Base-by-base conservation (phyloP, 1,140 invertebrate species). In the Drosophila lini region DNA sequence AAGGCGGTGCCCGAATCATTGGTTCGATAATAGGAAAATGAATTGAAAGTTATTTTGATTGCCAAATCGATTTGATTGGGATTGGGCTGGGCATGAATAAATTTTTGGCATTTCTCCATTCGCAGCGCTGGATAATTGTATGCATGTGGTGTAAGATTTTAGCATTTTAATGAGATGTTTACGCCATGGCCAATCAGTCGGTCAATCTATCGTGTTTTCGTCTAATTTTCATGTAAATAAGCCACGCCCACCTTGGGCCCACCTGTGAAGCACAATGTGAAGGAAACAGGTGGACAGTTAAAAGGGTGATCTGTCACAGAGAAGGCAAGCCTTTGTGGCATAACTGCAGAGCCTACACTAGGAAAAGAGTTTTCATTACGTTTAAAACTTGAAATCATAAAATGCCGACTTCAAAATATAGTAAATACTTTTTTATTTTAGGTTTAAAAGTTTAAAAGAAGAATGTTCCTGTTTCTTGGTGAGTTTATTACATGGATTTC, bases 181-280 rank as follows among this genome's bases (percentile, higher is more conserved):
- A 69, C 73, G 56, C 52, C 73, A 57, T 34, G 62, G 73, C 48
- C 74, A 58, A 55, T 52, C 76, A 65, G 47, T 45, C 64, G 63
- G 19, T 25, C 68, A 67, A 85, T 77, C 57, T 50, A 76, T 68
- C 71, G 52, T 65, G 53, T 75, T 75, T 60, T 32, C 74, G 52
- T 62, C 70, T 82, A 86, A 86, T 86, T 82, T 68, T 79, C 82
- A 86, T 88, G 80, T 86, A 86, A 86, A 86, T 86, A 69, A 79
- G 50, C 55, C 74, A 75, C 36, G 22, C 28, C 52, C 48, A 13
- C 11, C 6, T n/a, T 9, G 3, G 10, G 10, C 48, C 10, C 42
- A n/a, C 11, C 15, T 10, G 22, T 15, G 32, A 15, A 19, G 40
- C 40, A 41, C 71, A 53, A 67, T 38, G 22, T 34, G 28, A 25